These are phyloP conservation scores for Microcebus tavaratra DNA, from an alignment of 2,113 vertebrate genomes.

Conservation along the genomic window DNA sequence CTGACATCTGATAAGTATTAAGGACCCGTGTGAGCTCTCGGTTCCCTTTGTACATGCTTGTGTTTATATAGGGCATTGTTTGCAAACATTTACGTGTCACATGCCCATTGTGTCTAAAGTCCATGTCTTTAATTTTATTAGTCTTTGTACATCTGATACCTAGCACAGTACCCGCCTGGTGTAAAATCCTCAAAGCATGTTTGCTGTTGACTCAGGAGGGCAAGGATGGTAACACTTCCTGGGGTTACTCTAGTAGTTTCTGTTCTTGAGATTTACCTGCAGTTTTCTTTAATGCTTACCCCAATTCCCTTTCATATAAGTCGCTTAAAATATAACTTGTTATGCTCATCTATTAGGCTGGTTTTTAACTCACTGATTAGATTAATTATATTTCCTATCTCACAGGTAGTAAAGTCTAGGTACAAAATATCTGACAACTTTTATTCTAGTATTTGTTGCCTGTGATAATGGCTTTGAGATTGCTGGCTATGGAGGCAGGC, in stretches of 20 bases:
- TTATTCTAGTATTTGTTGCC: background rate
- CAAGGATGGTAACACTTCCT: background rate
- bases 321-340: background rate
- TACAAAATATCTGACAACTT: background rate
- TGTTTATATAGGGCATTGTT: background rate
- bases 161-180: background rate
- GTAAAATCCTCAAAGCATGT: background rate
- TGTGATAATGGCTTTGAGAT: background rate
- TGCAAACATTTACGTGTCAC: background rate
- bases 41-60: background rate
- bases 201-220: background rate
- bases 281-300: background rate
- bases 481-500: background rate
- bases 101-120: background rate
- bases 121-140: background rate
- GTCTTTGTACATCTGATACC: background rate
- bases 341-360: background rate
- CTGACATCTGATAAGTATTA: background rate
- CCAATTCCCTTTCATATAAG: background rate
- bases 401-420: background rate
- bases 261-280: background rate
- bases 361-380: background rate
- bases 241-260: background rate
- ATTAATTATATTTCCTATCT: background rate
- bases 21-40: rapidly evolving